Evolutionary conservation across 2,797 vertebrate species (phyloP).

Genomic region (Mormyrus proboscirostris): DNA sequence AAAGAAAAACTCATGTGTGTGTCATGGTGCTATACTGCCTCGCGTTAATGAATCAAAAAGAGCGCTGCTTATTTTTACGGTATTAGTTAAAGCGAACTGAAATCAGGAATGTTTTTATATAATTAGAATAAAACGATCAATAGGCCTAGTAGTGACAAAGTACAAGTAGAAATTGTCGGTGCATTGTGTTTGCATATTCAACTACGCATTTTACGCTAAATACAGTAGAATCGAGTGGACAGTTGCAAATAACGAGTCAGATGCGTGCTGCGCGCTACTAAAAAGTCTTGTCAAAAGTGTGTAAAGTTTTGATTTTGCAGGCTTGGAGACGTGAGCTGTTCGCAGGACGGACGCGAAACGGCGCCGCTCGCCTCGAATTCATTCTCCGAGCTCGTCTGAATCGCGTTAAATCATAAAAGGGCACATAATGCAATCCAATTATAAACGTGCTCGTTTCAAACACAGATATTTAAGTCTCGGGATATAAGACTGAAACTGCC

Average conservation of each 20-base stretch:
- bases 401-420: conserved; percentile 21
- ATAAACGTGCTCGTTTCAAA: conserved; percentile 21
- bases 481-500: conserved; percentile 26
- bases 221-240: not conserved
- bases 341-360: not conserved
- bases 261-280: not conserved
- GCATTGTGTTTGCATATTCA: not conserved
- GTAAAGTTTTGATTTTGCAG: not conserved
- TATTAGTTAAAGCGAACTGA: not conserved
- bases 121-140: not conserved
- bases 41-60: not conserved
- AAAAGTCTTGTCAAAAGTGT: not conserved
- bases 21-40: not conserved
- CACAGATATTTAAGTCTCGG: conserved; percentile 12
- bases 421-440: conserved; percentile 24
- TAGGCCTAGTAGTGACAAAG: not conserved
- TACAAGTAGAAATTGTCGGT: not conserved
- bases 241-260: not conserved
- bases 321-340: not conserved
- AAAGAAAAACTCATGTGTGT: not conserved
- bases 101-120: not conserved
- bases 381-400: not conserved
- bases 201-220: not conserved
- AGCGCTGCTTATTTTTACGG: not conserved
- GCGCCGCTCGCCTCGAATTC: not conserved